Conservation (phyloP, 2,888 invertebrate species). For the Nasonovia ribisnigri region DNA sequence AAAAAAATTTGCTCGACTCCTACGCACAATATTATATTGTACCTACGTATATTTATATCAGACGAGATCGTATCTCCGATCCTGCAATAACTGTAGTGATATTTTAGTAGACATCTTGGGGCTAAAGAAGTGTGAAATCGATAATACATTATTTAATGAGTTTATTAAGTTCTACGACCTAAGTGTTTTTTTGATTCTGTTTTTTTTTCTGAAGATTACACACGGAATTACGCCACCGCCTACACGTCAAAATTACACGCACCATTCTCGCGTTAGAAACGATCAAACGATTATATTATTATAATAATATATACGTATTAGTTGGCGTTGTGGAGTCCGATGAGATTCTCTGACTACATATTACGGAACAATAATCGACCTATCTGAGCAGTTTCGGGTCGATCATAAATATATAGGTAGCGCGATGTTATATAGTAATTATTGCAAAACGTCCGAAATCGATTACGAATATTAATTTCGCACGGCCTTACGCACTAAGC, state of each 20-base stretch:
- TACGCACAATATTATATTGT: neutral
- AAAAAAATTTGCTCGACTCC: neutral
- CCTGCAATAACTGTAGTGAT: neutral
- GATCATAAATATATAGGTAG: neutral
- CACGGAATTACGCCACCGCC: neutral
- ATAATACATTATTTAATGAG: constrained; percentile 38
- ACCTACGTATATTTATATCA: neutral
- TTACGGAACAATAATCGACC: neutral
- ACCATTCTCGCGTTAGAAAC: neutral
- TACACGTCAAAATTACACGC: neutral
- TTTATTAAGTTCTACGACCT: constrained; percentile 25
- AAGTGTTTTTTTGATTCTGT: neutral
- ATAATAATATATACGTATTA: neutral
- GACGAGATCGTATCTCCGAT: neutral
- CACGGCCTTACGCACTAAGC: neutral
- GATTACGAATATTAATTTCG: constrained; percentile 11
- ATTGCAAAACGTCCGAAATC: constrained; percentile 4
- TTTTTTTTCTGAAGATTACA: neutral
- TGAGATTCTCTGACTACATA: neutral
- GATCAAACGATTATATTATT: neutral
- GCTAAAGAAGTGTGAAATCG: constrained; percentile 2
- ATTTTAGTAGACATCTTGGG: neutral
- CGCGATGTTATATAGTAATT: neutral
- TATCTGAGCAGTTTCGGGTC: neutral
- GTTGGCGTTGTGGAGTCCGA: neutral